phyloP scores from a whole-genome alignment of 2,888 invertebrate genomes.

The Malacosoma neustria region DNA sequence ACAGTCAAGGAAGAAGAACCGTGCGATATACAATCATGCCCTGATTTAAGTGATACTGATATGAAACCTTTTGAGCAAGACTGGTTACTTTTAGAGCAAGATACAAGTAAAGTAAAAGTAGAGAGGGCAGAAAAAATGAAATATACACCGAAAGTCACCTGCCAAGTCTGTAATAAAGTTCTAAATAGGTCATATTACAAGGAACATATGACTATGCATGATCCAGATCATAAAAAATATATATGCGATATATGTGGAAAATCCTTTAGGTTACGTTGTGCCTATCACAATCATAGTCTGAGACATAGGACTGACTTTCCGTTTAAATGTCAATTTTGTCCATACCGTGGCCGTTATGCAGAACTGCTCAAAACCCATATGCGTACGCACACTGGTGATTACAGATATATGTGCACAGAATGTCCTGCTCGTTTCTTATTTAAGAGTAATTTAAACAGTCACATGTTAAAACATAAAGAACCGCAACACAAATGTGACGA shows the following conservation, averaged over 20 bases:
- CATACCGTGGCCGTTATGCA: slow-evolving; percentile 35
- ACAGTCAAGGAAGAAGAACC: slow-evolving; percentile 22
- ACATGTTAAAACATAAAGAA: slow-evolving; percentile 40
- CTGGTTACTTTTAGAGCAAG: not conserved
- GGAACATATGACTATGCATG: slow-evolving; percentile 43
- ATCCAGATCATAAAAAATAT: slow-evolving; percentile 40
- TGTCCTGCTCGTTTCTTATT: slow-evolving; percentile 43
- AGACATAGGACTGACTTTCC: slow-evolving; percentile 41
- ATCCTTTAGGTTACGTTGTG: slow-evolving; percentile 37
- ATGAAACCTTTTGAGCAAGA: not conserved
- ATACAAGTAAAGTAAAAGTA: not conserved
- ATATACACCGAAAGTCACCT: slow-evolving; percentile 28
- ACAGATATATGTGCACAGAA: slow-evolving; percentile 45
- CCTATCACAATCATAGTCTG: slow-evolving; percentile 39
- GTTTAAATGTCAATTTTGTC: slow-evolving; percentile 41
- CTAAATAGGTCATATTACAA: slow-evolving; percentile 38
- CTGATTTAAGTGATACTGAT: slow-evolving; percentile 11
- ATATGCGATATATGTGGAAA: slow-evolving; percentile 49
- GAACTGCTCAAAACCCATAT: slow-evolving; percentile 40
- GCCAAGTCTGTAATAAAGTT: slow-evolving; percentile 33
- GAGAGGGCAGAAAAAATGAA: slow-evolving; percentile 15
- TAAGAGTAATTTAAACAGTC: slow-evolving; percentile 45
- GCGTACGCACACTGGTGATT: slow-evolving; percentile 40
- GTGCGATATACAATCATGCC: slow-evolving; percentile 9
- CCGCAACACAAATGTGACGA: slow-evolving; percentile 39